phyloP scores from a whole-genome alignment of 2,888 invertebrate species.

The Baronia brevicornis region DNA sequence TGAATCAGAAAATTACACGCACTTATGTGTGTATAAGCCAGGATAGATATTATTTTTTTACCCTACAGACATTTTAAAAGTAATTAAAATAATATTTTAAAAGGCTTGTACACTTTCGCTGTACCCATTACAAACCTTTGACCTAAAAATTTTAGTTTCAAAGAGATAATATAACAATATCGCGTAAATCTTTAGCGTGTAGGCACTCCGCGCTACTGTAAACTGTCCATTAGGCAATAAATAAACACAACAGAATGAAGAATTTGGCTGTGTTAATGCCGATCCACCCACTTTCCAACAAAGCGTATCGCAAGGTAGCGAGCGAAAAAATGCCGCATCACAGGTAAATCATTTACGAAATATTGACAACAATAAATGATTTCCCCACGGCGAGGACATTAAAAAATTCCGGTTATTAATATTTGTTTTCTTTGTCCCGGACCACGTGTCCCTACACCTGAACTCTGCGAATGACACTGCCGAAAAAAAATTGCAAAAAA shows the following conservation, averaged over 20 bases:
- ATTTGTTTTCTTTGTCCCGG: conserved; percentile 69
- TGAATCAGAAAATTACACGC: no score
- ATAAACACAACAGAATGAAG: conserved; percentile 60
- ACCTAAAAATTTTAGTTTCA: conserved; percentile 14
- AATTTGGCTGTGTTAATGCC: conserved; percentile 46
- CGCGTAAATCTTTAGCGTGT: conserved; percentile 22
- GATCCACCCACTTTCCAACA: conserved; percentile 53
- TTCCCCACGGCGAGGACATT: conserved; percentile 52
- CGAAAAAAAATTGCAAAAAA: conserved; percentile 63
- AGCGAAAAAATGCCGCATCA: conserved; percentile 63
- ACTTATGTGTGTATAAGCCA: no score
- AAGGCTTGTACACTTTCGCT: no score
- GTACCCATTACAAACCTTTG: conserved; percentile 11
- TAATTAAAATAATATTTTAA: no score
- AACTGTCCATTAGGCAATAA: conserved; percentile 69
- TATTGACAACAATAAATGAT: conserved; percentile 72
- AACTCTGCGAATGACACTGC: conserved; percentile 69
- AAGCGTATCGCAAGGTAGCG: conserved; percentile 44
- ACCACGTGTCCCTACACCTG: conserved; percentile 74
- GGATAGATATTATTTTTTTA: no score
- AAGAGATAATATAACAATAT: conserved; percentile 12
- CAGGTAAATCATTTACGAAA: conserved; percentile 73
- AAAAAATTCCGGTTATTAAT: conserved; percentile 75
- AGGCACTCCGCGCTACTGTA: conserved; percentile 35
- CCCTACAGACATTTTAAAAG: no score